phyloP scores from a whole-genome alignment of 53 echinoderm and acorn worm genomes.

The Echinometra lucunter region DNA sequence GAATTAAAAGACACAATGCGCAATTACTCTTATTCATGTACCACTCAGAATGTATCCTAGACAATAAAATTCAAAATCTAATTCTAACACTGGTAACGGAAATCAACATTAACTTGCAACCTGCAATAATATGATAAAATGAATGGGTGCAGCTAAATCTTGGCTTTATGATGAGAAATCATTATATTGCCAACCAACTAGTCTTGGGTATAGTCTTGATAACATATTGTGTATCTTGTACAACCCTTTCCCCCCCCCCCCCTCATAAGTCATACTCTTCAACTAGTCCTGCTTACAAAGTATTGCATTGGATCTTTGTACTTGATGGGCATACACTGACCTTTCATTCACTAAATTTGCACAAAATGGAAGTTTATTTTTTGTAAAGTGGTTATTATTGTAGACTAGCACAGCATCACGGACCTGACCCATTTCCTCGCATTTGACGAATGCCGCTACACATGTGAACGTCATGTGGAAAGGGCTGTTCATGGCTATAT shows the following conservation, averaged over 20 bases:
- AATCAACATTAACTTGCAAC: no score
- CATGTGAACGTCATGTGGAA: slow-evolving; percentile 25
- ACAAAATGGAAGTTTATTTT: not conserved
- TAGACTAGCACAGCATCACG: not conserved
- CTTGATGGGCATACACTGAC: not conserved
- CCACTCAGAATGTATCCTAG: no score
- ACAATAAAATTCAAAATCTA: no score
- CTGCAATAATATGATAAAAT: no score
- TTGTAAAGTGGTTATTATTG: not conserved
- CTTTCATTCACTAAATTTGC: not conserved
- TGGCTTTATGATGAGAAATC: no score
- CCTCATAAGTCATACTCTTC: not conserved
- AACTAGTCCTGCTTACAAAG: not conserved
- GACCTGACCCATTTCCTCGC: not conserved
- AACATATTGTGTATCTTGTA: not conserved
- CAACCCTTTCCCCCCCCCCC: not conserved
- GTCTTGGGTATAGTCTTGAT: no score
- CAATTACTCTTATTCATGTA: no score
- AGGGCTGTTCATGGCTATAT: not conserved
- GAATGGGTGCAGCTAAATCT: no score
- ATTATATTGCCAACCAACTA: no score
- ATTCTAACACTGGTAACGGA: no score
- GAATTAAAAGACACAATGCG: no score
- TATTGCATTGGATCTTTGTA: not conserved
- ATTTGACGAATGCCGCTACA: not conserved